phyloP scores from a whole-genome alignment of 2,797 vertebrate genomes.

The Onychomys torridus region DNA sequence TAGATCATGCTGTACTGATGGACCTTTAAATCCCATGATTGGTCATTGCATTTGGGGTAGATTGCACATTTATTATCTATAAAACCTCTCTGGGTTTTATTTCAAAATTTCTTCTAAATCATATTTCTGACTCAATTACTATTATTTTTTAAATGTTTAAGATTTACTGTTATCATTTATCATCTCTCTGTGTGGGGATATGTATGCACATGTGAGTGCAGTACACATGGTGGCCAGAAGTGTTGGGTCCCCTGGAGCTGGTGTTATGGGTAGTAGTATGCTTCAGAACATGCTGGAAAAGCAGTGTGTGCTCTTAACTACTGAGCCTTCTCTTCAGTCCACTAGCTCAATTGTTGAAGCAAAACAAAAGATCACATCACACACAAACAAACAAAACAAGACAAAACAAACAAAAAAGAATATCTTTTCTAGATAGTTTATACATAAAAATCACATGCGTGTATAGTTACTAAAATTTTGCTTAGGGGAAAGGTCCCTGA shows the following conservation, averaged over 20 bases:
- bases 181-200: neutral
- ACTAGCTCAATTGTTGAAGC: neutral
- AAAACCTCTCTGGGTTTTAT: conserved; percentile 5
- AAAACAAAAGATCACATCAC: neutral
- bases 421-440: conserved; percentile 75
- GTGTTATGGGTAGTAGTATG: too few species aligned
- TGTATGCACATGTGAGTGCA: too few species aligned
- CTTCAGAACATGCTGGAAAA: neutral
- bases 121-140: conserved; percentile 45
- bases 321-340: neutral
- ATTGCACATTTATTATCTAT: neutral
- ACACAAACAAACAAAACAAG: neutral
- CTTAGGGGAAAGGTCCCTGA: neutral
- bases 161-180: neutral
- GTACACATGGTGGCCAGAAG: neutral
- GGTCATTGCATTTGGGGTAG: neutral
- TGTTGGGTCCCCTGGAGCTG: neutral
- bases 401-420: neutral
- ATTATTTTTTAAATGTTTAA: neutral
- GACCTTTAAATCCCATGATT: neutral
- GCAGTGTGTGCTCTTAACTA: neutral
- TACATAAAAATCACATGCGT: neutral
- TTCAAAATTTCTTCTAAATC: conserved; percentile 57
- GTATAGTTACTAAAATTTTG: neutral
- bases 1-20: conserved; percentile 13